Conservation (phyloP, 2,888 invertebrate species). For the Oligia latruncula region DNA sequence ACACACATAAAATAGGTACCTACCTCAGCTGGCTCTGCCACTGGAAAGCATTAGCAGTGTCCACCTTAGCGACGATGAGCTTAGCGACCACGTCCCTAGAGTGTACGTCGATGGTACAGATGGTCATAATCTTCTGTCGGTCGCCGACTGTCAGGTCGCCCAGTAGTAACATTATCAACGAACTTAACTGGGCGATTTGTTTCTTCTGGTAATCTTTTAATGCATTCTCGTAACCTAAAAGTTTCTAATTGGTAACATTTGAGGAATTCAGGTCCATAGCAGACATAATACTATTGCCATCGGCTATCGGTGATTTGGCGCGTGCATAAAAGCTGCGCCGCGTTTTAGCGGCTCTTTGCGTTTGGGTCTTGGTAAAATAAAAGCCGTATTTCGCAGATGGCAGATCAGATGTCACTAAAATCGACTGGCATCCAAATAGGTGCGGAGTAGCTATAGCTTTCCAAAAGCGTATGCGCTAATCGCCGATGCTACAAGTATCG, state of each 20-base stretch:
- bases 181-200: slow-evolving; percentile 95
- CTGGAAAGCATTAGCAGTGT: slow-evolving; percentile 94
- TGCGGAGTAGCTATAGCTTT: background rate
- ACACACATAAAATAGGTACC: background rate
- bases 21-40: slow-evolving; percentile 97
- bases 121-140: slow-evolving; percentile 98
- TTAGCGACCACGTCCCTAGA: slow-evolving; percentile 98
- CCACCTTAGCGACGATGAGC: slow-evolving; percentile 95
- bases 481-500: slow-evolving; percentile 1
- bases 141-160: slow-evolving; percentile 95
- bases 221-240: slow-evolving; percentile 95
- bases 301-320: background rate
- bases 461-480: background rate
- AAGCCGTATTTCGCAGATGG: background rate
- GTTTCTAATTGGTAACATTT: slow-evolving; percentile 4
- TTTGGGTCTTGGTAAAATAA: background rate
- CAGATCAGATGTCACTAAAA: background rate
- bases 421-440: background rate
- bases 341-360: background rate
- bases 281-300: background rate
- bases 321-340: too few relatives aligned
- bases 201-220: slow-evolving; percentile 97
- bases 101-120: slow-evolving; percentile 98
- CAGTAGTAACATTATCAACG: slow-evolving; percentile 95
- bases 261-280: background rate